Evolutionary conservation across 2,888 invertebrate species (phyloP).

Genomic region (Chrysolina haemoptera): DNA sequence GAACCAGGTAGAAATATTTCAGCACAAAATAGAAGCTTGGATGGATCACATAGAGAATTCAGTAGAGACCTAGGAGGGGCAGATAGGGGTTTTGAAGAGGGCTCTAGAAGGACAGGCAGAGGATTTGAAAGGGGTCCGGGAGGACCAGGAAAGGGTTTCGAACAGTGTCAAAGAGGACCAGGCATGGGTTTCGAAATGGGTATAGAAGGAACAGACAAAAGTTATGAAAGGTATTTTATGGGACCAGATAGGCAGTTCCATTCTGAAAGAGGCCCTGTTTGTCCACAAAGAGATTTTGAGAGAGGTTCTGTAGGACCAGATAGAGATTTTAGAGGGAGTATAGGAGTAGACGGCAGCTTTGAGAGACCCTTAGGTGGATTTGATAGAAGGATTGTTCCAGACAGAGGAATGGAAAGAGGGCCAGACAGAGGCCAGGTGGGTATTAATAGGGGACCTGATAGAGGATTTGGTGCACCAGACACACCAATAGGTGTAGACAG

Average conservation of each 20-base stretch:
- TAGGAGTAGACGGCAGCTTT: neutral
- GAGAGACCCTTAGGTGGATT: neutral
- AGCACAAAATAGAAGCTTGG: constrained; percentile 11
- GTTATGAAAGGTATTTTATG: neutral
- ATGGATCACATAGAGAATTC: too few relatives aligned
- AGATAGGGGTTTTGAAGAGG: constrained; percentile 21
- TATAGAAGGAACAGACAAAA: too few relatives aligned
- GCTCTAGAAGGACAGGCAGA: constrained; percentile 23
- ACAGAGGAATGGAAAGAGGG: neutral
- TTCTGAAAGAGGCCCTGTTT: neutral
- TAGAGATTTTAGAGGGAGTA: neutral
- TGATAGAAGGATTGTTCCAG: neutral
- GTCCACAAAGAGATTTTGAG: neutral
- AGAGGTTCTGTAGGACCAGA: constrained; percentile 3
- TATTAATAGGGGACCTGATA: constrained; percentile 22
- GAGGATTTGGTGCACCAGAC: neutral
- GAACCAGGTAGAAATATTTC: neutral
- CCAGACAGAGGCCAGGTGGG: too few relatives aligned
- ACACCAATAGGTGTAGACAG: neutral
- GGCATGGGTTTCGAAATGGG: too few relatives aligned
- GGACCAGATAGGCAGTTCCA: constrained; percentile 1
- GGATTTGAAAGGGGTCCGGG: constrained; percentile 8
- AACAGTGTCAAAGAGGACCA: neutral
- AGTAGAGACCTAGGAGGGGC: neutral
- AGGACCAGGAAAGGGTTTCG: constrained; percentile 10